phyloP scores from a whole-genome alignment of 1,140 invertebrate species.

The Drosophila seguyi region DNA sequence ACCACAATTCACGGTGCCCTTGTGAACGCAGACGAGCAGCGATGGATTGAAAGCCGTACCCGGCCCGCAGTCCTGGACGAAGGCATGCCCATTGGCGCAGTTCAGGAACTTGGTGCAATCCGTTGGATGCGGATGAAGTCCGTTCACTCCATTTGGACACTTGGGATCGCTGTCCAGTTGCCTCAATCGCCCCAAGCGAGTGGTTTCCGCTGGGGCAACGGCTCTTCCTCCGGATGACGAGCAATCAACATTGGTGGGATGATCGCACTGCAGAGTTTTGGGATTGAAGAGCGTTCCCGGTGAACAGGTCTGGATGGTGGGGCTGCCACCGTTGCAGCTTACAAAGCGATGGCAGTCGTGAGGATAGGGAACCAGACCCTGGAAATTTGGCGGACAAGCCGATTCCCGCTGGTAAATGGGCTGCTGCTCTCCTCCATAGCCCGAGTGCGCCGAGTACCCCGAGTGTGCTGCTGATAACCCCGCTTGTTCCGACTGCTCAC shows the following conservation, averaged over 20 bases:
- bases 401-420: conserved; percentile 61
- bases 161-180: conserved; percentile 36
- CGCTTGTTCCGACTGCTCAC: conserved; percentile 19
- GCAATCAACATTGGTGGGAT: conserved; percentile 75
- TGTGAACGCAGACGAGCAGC: conserved; percentile 88
- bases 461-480: conserved; percentile 57
- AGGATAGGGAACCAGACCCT: conserved; percentile 87
- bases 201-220: background rate
- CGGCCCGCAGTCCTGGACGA: conserved; percentile 88
- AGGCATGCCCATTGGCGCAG: conserved; percentile 87
- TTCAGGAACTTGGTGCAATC: conserved; percentile 89
- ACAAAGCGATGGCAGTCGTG: conserved; percentile 89
- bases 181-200: conserved; percentile 51
- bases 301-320: conserved; percentile 87
- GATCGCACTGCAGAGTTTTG: conserved; percentile 88
- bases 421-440: conserved; percentile 53
- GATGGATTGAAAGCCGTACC: conserved; percentile 89
- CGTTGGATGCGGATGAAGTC: conserved; percentile 87
- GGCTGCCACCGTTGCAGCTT: conserved; percentile 88
- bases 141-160: conserved; percentile 86
- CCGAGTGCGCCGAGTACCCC: conserved; percentile 1
- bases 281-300: conserved; percentile 90
- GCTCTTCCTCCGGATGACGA: background rate
- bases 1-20: conserved; percentile 86
- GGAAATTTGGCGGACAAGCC: conserved; percentile 86